Evolutionary conservation across 2,797 vertebrate species (phyloP), one percentile per base, ranked within the genome.

Genomic region (Tinamus major): DNA sequence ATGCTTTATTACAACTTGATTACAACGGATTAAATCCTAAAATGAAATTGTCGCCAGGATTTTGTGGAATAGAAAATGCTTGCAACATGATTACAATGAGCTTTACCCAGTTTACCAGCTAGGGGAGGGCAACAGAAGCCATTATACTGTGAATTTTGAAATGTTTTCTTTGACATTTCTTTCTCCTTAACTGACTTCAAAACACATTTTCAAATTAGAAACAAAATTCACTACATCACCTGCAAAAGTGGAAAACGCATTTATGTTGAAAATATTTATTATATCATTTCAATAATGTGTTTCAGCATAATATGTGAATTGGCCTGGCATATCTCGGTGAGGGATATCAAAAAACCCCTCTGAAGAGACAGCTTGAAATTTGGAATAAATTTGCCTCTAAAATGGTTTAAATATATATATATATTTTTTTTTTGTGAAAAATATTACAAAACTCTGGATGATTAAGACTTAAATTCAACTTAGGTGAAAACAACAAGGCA

Each of bases 81-180:
- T 37, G 3, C n/a, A 67, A 49, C 62, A n/a, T 0, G 0, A 1
- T 3, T 62, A 3, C 3, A 20, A 3, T 37, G 33, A 80, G 1
- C 4, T 65, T 24, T 5, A 12, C 20, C 3, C 15, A 62, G 3
- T 62, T 29, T 59, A 35, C 6, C 27, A 44, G 11, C 18, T 58
- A 49, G 56, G 5, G 9, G 27, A 79, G 11, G 2, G 24, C 14
- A 53, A 4, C 12, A 44, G 7, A 61, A 79, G 44, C 8, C 7
- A 6, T 9, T 35, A 13, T 13, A 44, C 10, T n/a, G 65, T 2
- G 33, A 42, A 41, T 15, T 14, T 19, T 21, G 9, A 15, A 2
- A 2, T 13, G 16, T 46, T 39, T 53, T 44, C 7, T 85, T 67
- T 58, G 15, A 3, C 10, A 55, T 2, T 10, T 42, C 51, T 56